A percentile compares a stretch with the other conserved stretches of the same genome.
Evolutionary conservation across 1,140 invertebrate genomes (phyloP).

Genomic region (Trachymyrmex cornetzi): DNA sequence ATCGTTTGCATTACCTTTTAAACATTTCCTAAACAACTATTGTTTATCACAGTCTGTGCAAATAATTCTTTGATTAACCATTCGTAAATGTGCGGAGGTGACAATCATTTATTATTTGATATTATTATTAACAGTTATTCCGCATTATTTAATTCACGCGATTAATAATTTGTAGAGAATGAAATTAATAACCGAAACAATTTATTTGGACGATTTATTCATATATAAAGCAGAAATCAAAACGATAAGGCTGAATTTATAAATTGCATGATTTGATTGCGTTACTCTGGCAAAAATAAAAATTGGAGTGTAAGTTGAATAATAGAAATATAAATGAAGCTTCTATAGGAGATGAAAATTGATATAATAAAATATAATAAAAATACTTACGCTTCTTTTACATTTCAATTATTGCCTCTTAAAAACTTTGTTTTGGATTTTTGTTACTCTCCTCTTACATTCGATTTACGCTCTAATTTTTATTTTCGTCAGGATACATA

Average conservation of each 20-base stretch:
- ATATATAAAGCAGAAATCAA: background rate
- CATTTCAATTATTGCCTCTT: too few species aligned
- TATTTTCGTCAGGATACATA: too few species aligned
- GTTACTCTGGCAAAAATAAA: too few species aligned
- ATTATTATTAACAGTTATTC: background rate
- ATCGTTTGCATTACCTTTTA: background rate
- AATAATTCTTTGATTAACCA: background rate
- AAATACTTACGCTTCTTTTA: too few species aligned
- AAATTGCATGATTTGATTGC: background rate
- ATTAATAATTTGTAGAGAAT: background rate
- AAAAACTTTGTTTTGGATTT: too few species aligned
- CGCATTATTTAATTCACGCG: background rate
- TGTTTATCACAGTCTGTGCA: background rate
- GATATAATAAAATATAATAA: too few species aligned
- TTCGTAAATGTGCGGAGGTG: background rate
- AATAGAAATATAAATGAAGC: too few species aligned
- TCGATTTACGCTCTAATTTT: too few species aligned
- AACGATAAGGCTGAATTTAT: background rate
- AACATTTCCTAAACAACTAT: background rate
- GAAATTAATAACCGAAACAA: background rate
- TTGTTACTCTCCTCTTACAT: too few species aligned
- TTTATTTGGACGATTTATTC: background rate
- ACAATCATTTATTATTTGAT: background rate
- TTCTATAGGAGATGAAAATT: too few species aligned
- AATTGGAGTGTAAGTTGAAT: too few species aligned